Evolutionary conservation across 2,888 invertebrate species (phyloP), one percentile per base, ranked within the genome.

Genomic region (Biston betularia): DNA sequence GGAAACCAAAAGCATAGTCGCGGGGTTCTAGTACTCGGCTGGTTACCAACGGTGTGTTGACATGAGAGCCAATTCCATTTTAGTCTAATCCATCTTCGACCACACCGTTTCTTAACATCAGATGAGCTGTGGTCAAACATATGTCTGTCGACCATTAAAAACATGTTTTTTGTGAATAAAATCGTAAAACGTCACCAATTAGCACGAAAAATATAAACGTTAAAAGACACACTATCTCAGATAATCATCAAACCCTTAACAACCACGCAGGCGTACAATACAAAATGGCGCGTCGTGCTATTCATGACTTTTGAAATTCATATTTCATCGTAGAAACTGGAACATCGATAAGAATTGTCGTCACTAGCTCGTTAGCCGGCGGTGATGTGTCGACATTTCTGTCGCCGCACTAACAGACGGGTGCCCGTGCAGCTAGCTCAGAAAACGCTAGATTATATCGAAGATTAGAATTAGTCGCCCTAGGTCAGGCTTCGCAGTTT

Each of bases 371-470:
- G 86, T 87, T 86, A 87, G 80, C 77, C 76, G 77, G 76, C 76
- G 75, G 81, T 81, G 83, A 86, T 83, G 84, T 84, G 86, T 84
- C 84, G 83, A 85, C 86, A 83, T 83, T 79, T 79, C 81, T 83
- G 86, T 84, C 84, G 76, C 80, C 80, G 67, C 77, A 74, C 78
- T 74, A 69, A 73, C 75, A 72, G 74, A 63, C 70, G 67, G 12
- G 71, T 67, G 68, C 69, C 59, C 71, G 71, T 68, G 73, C 74
- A 71, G 73, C 77, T 72, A 74, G 75, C 73, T 71, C 69, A 69
- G 75, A 77, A 70, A 68, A 69, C 63, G 68, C 50, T 69, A 66
- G 74, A 77, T 81, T 83, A 49, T 49, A 40, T 5, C 24, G 44
- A 35, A 56, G 55, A 56, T 60, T 65, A 48, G 60, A 60, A 65